These are phyloP conservation scores for Homalodisca vitripennis DNA, from an alignment of 1,140 invertebrate species.

Conservation along the genomic window DNA sequence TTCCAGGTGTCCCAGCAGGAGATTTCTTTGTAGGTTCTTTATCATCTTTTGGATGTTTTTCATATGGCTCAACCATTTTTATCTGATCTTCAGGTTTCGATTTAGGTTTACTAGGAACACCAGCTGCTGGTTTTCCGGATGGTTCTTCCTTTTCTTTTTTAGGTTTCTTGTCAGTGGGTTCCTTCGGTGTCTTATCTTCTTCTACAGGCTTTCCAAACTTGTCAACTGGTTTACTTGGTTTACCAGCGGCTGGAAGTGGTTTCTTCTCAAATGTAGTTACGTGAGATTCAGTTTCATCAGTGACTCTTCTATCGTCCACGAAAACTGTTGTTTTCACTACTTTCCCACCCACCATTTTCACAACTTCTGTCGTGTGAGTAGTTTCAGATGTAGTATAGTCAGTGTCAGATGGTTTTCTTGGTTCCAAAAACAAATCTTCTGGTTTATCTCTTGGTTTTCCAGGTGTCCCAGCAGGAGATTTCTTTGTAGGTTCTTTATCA, in stretches of 20 bases:
- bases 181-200: too few species aligned
- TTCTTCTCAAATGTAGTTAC: not conserved
- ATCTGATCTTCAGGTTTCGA: not conserved
- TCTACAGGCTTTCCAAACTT: slow-evolving; percentile 1
- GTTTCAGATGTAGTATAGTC: not conserved
- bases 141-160: too few species aligned
- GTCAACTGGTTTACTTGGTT: slow-evolving; percentile 19
- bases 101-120: not conserved
- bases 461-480: slow-evolving; percentile 10
- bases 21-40: not conserved
- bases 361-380: slow-evolving; percentile 18
- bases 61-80: not conserved
- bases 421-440: slow-evolving; percentile 17
- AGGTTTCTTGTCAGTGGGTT: too few species aligned
- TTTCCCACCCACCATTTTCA: slow-evolving; percentile 38
- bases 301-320: not conserved
- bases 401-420: not conserved
- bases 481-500: not conserved
- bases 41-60: not conserved
- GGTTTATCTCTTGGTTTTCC: slow-evolving; percentile 3
- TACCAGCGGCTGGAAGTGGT: not conserved
- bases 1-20: slow-evolving; percentile 5
- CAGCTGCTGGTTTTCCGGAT: not conserved
- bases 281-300: not conserved
- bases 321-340: slow-evolving; percentile 24